phyloP scores from a whole-genome alignment of 2,113 vertebrate genomes.

The Rhinoptilus africanus region DNA sequence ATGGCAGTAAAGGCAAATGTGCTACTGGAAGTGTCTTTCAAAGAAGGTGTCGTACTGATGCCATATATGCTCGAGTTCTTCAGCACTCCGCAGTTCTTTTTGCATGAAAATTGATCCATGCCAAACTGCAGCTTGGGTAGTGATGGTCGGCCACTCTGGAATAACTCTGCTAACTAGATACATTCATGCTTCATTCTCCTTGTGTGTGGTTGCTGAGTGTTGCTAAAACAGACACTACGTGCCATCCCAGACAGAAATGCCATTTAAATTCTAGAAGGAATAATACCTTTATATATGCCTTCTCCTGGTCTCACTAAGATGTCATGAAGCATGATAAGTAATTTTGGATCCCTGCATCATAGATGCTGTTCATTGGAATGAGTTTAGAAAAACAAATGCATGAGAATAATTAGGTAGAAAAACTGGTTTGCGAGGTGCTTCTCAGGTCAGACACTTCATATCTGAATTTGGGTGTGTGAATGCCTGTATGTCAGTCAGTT shows the following conservation, averaged over 20 bases:
- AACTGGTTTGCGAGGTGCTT: slow-evolving; percentile 16
- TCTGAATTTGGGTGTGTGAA: neutral
- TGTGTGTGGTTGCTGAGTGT: neutral
- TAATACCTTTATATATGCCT: neutral
- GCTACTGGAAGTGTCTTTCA: neutral
- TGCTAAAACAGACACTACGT: neutral
- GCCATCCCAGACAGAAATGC: neutral
- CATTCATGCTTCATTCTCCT: neutral
- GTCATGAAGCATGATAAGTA: neutral
- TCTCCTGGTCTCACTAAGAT: neutral
- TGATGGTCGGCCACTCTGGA: neutral
- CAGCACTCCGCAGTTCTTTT: neutral
- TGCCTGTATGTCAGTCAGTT: neutral
- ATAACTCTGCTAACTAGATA: neutral
- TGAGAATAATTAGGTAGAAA: slow-evolving; percentile 20
- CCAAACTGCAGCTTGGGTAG: neutral
- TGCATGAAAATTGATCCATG: neutral
- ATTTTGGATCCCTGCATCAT: neutral
- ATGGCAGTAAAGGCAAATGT: neutral
- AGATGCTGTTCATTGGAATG: neutral
- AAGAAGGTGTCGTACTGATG: neutral
- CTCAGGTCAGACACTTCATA: neutral
- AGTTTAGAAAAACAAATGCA: neutral
- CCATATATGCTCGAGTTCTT: neutral
- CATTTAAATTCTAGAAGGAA: neutral